A percentile compares a stretch with the other conserved stretches of the same genome.
Conservation (phyloP, 2,797 vertebrate genomes). For the Smutsia gigantea region DNA sequence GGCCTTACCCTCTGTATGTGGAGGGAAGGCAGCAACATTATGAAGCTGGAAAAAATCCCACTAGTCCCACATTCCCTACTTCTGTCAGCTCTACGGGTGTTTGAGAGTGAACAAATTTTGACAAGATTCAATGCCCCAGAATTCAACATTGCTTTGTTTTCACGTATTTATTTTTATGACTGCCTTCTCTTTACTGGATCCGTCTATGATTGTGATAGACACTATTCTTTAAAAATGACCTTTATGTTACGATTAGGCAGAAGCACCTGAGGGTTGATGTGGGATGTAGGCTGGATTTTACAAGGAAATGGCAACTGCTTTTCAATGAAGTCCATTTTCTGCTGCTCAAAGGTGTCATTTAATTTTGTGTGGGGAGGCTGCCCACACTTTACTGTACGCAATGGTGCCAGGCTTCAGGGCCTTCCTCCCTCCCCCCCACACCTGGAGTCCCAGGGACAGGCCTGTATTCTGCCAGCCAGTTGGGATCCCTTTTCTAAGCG, state of each 20-base stretch:
- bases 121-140: neutral
- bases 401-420: accelerated
- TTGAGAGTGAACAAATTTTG: neutral
- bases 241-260: neutral
- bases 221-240: neutral
- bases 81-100: neutral
- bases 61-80: neutral
- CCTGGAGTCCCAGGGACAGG: neutral
- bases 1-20: neutral
- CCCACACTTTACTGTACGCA: accelerated
- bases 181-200: neutral
- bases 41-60: neutral
- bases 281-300: neutral
- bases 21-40: neutral
- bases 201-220: neutral
- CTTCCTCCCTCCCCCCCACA: neutral
- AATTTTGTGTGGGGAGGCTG: neutral
- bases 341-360: neutral
- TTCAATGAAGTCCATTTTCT: neutral
- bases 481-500: neutral
- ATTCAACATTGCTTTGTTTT: neutral
- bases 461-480: neutral
- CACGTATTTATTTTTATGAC: neutral
- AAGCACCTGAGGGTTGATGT: neutral
- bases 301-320: neutral